These are phyloP conservation scores for Pristionchus japonicus DNA, from an alignment of 2,888 invertebrate genomes.

Conservation along the genomic window DNA sequence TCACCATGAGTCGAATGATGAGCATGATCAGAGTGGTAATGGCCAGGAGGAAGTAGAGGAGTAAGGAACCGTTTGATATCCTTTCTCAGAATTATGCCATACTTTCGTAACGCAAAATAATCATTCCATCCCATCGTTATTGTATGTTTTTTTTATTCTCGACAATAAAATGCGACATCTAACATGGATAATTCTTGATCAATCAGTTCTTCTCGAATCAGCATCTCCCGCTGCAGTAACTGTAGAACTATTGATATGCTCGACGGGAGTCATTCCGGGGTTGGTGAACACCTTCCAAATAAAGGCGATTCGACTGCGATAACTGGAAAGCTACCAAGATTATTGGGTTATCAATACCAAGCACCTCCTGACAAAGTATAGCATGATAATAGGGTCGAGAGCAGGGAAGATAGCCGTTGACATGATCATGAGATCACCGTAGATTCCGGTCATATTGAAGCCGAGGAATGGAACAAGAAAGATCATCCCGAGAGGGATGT, in stretches of 20 bases:
- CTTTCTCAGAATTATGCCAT: no score
- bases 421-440: conserved; percentile 5
- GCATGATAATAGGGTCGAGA: not conserved
- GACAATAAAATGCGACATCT: no score
- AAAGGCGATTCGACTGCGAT: not conserved
- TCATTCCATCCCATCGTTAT: no score
- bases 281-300: not conserved
- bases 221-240: no score
- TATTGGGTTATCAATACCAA: not conserved
- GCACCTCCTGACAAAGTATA: not conserved
- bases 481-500: conserved; percentile 51
- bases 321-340: not conserved
- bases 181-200: no score
- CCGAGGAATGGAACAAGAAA: conserved; percentile 51
- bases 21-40: no score
- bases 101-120: no score
- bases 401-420: not conserved
- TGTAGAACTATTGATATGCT: not conserved
- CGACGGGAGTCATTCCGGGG: not conserved
- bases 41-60: no score
- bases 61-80: no score
- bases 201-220: no score
- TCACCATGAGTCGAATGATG: no score
- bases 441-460: conserved; percentile 40
- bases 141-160: no score